Conservation (phyloP, 2,888 invertebrate genomes). For the Neoascia interrupta region DNA sequence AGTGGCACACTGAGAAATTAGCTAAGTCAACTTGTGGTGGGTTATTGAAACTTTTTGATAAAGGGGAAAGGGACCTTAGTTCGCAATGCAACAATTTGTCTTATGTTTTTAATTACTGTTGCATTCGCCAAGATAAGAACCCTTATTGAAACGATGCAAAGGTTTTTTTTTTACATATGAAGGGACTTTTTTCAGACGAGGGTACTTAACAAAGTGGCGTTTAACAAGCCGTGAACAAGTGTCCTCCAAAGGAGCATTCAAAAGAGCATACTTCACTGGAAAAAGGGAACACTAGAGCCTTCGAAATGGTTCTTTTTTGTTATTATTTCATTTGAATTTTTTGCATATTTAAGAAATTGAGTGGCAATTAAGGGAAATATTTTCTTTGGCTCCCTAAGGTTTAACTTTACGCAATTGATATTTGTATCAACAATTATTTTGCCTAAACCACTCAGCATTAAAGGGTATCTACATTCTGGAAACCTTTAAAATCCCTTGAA, state of each 20-base stretch:
- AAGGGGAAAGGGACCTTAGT: too few species aligned
- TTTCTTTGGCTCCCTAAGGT: too few species aligned
- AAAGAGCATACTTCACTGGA: conserved; percentile 39
- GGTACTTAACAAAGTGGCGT: conserved; percentile 60
- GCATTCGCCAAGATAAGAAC: conserved; percentile 15
- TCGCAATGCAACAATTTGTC: too few species aligned
- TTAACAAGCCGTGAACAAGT: conserved; percentile 68
- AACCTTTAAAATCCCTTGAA: conserved; percentile 6
- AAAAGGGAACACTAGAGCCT: conserved; percentile 33
- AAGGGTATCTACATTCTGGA: too few species aligned
- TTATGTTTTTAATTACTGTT: not conserved
- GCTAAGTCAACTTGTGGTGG: too few species aligned
- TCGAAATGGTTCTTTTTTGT: conserved; percentile 47
- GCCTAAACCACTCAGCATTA: too few species aligned
- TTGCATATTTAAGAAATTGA: conserved; percentile 58
- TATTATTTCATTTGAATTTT: conserved; percentile 50
- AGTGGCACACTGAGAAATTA: too few species aligned
- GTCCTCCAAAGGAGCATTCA: conserved; percentile 48
- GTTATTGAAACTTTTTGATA: too few species aligned
- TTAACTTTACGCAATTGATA: too few species aligned
- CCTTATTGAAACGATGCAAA: not conserved
- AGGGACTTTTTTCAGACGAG: not conserved
- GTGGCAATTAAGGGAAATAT: conserved; percentile 67
- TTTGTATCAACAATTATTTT: too few species aligned
- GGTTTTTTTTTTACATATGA: not conserved